Conservation (phyloP, 2,113 vertebrate genomes). For the Cranoglanis bouderius region DNA sequence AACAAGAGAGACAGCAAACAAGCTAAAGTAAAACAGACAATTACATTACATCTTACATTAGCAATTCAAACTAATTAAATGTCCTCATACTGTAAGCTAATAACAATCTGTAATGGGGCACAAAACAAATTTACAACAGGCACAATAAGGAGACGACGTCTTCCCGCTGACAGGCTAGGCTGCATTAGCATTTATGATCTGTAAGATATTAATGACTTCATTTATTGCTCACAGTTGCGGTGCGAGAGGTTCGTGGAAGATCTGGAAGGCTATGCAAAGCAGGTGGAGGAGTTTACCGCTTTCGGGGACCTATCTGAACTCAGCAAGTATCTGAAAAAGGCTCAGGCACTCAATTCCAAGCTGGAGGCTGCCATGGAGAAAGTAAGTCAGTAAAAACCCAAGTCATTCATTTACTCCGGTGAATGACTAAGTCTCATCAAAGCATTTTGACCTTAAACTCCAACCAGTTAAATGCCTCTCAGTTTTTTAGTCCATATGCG, state of each 20-base stretch:
- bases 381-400: constrained; percentile 62
- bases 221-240: constrained; percentile 67
- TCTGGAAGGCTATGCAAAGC: constrained; percentile 76
- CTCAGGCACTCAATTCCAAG: constrained; percentile 77
- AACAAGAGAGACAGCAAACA: background rate
- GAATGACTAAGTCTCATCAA: background rate
- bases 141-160: background rate
- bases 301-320: constrained; percentile 79
- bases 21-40: background rate
- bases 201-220: constrained; percentile 29
- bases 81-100: background rate
- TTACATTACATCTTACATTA: background rate
- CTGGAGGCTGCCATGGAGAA: constrained; percentile 79
- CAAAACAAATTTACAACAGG: constrained; percentile 10
- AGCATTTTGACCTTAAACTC: background rate
- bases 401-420: background rate
- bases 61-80: background rate
- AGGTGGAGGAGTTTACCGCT: constrained; percentile 76
- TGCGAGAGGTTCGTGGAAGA: constrained; percentile 81
- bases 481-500: background rate
- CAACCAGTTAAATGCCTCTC: too few relatives aligned
- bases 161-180: background rate
- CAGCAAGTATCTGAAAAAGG: constrained; percentile 81
- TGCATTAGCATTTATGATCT: background rate
- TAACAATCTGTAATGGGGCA: background rate